Evolutionary conservation across 2,797 vertebrate species (phyloP).

Genomic region (Schizothorax lantsangensis): DNA sequence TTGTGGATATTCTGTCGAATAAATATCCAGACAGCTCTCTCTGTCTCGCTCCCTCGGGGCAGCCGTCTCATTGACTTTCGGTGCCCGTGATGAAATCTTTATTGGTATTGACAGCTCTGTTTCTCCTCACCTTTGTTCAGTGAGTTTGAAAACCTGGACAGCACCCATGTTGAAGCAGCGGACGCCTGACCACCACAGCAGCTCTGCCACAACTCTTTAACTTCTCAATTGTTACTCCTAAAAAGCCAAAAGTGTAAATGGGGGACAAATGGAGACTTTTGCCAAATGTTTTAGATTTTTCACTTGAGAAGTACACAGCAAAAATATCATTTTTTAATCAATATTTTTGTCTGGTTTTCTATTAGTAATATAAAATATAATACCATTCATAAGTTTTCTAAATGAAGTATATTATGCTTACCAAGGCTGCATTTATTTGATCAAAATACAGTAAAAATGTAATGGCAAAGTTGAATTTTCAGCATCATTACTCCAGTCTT

Average conservation of each 20-base stretch:
- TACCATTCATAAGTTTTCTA: background rate
- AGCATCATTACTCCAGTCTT: too few relatives aligned
- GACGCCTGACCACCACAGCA: background rate
- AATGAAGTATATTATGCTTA: background rate
- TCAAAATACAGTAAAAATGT: background rate
- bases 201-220: background rate
- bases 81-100: slow-evolving; percentile 73
- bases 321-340: background rate
- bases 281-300: background rate
- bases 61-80: slow-evolving; percentile 70
- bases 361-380: background rate
- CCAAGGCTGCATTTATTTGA: background rate
- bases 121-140: slow-evolving; percentile 60
- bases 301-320: background rate
- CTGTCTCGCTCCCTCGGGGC: slow-evolving; percentile 62
- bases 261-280: background rate
- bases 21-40: slow-evolving; percentile 26
- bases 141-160: slow-evolving; percentile 22
- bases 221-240: background rate
- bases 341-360: background rate
- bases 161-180: background rate
- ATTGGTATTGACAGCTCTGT: slow-evolving; percentile 75
- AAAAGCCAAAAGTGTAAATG: background rate
- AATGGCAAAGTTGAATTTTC: too few relatives aligned
- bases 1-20: slow-evolving; percentile 40